Evolutionary conservation across 2,797 vertebrate species (phyloP).

Genomic region (Sciurus carolinensis): DNA sequence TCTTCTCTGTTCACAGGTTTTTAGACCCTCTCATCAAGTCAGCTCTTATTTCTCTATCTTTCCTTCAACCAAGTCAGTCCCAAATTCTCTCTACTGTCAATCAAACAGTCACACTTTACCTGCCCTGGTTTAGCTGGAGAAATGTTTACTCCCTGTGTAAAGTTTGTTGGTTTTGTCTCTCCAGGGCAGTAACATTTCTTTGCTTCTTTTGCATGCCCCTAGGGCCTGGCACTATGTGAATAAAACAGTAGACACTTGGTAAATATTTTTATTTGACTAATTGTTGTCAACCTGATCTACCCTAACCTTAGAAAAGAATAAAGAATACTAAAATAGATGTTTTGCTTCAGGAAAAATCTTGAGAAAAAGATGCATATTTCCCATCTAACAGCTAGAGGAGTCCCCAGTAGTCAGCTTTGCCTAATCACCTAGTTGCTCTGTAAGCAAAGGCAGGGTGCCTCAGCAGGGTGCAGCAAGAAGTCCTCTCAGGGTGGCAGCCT

Average conservation of each 20-base stretch:
- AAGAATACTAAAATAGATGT: constrained; percentile 58
- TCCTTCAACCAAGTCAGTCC: not conserved
- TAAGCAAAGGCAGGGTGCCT: not conserved
- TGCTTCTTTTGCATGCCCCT: not conserved
- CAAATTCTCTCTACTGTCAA: not conserved
- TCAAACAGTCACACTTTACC: not conserved
- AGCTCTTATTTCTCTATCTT: not conserved
- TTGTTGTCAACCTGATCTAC: constrained; percentile 2
- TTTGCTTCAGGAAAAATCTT: constrained; percentile 38
- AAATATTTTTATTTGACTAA: constrained; percentile 72
- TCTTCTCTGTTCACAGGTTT: not conserved
- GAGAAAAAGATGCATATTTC: not conserved
- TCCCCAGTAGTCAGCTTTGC: not conserved
- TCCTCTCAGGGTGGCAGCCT: not conserved
- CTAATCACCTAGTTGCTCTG: not conserved
- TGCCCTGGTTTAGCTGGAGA: not conserved
- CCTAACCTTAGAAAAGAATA: constrained; percentile 41
- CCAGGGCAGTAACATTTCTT: not conserved
- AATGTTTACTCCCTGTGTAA: not conserved
- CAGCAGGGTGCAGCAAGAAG: not conserved
- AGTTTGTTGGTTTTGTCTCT: constrained; percentile 15
- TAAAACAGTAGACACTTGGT: not conserved
- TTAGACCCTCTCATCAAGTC: not conserved
- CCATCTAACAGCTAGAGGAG: not conserved
- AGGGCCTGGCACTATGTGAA: not conserved